phyloP scores from a whole-genome alignment of 2,888 invertebrate species.

The Dorcus hopei region DNA sequence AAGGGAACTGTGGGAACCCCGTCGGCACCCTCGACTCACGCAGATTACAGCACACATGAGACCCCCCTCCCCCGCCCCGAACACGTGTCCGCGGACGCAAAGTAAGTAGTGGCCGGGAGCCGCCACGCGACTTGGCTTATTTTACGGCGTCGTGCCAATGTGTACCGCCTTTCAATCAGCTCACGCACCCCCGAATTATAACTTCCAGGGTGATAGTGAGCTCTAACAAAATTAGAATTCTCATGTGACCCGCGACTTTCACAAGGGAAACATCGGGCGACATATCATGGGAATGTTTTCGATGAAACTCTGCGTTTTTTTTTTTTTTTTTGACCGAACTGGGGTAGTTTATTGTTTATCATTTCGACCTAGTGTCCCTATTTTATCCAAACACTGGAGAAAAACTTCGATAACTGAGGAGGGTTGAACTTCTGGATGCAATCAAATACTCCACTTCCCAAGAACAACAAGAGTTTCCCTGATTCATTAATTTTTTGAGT shows the following conservation, averaged over 20 bases:
- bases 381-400: too few relatives aligned
- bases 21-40: slow-evolving; percentile 39
- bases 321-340: too few relatives aligned
- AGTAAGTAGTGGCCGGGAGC: neutral
- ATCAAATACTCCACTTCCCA: too few relatives aligned
- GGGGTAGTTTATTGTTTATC: too few relatives aligned
- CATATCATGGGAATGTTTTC: too few relatives aligned
- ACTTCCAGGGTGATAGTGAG: neutral
- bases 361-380: too few relatives aligned
- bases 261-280: too few relatives aligned
- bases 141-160: slow-evolving; percentile 21
- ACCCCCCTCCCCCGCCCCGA: slow-evolving; percentile 18
- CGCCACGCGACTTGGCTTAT: slow-evolving; percentile 11
- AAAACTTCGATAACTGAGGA: too few relatives aligned
- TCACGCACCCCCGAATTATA: slow-evolving; percentile 10
- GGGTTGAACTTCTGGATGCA: too few relatives aligned
- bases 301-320: too few relatives aligned
- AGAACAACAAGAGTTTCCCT: too few relatives aligned
- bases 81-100: slow-evolving; percentile 32
- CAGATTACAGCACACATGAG: slow-evolving; percentile 41
- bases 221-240: slow-evolving; percentile 1
- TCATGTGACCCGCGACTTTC: neutral
- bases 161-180: slow-evolving; percentile 32
- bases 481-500: too few relatives aligned
- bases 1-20: slow-evolving; percentile 40